Evolutionary conservation across 2,113 vertebrate species (phyloP).

Genomic region (Tyrannus savana): DNA sequence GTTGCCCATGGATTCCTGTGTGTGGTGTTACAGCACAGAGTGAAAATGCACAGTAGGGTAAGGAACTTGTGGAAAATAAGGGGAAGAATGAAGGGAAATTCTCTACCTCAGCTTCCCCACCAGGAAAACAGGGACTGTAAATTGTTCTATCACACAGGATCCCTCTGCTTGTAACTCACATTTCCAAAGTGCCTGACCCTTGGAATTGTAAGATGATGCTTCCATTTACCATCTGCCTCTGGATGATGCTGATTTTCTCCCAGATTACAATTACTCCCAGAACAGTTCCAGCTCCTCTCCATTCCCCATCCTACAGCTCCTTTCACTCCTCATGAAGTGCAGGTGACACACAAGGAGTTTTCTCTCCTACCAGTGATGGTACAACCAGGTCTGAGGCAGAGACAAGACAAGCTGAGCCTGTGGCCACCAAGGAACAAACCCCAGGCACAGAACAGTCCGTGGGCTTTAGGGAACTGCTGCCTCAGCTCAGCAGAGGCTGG

Average conservation of each 20-base stretch:
- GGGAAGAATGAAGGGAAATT: not conserved
- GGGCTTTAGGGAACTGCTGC: not conserved
- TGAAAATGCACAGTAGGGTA: rapidly evolving
- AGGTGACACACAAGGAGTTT: not conserved
- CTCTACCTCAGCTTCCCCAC: not conserved
- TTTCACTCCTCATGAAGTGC: not conserved
- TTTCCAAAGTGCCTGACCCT: not conserved
- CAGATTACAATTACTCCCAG: not conserved
- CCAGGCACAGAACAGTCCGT: not conserved
- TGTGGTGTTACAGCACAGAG: rapidly evolving
- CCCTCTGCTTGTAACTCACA: not conserved
- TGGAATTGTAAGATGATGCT: not conserved
- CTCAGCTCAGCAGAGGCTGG: not conserved
- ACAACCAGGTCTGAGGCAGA: not conserved
- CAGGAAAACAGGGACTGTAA: not conserved
- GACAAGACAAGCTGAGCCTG: not conserved
- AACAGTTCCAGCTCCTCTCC: not conserved
- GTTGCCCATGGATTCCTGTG: not conserved
- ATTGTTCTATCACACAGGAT: rapidly evolving
- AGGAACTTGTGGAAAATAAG: not conserved
- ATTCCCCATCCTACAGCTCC: not conserved
- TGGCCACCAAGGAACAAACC: not conserved
- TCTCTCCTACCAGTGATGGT: not conserved
- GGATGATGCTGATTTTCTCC: not conserved
- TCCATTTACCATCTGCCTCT: not conserved